Base-by-base conservation (phyloP, 1,140 invertebrate species). In the Sesamia nonagrioides region DNA sequence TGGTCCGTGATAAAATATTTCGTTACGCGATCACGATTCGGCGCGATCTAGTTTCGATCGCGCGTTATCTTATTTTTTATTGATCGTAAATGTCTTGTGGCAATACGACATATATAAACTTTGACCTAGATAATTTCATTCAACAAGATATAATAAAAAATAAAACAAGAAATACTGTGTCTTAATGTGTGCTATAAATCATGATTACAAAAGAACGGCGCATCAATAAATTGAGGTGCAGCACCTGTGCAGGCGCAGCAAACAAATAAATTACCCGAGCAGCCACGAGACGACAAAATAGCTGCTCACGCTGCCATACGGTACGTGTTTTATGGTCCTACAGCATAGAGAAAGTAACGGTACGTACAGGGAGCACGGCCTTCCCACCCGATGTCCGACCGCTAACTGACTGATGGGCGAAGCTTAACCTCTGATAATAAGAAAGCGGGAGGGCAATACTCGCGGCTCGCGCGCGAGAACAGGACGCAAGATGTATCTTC, bases 391-490 rank as follows among this genome's bases (percentile, higher is more conserved):
- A 84, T 84, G 92, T 83, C 91, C 91, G 89, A 88, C 87, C 88
- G 90, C 86, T 89, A 86, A 94, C 93, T 94, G 91, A 93, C 92
- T 87, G 92, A 93, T 93, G 93, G 89, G 90, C 91, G 81, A 87
- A 88, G 86, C 78, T 91, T 91, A 93, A 93, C 93, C 91, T 93
- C 89, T 93, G 92, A 93, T 94, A 94, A 93, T 92, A 92, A 90
- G 90, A 86, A 87, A 93, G 84, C 77, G 92, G 82, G 91, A 93
- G 80, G 79, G 85, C 56, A 27, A 87, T 87, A 91, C 54, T 35
- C 50, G 42, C 45, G 11, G 58, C n/a, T 18, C n/a, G 48, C 17
- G 60, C n/a, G 89, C 54, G 84, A 72, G 89, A 94, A 81, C 45
- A 85, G 80, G 93, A 93, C 77, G 76, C 72, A 15, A 58, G 82